Percentiles rank a stretch among this genome's conserved stretches.
Evolutionary conservation across 2,888 invertebrate genomes (phyloP).

Genomic region (Panopea generosa): DNA sequence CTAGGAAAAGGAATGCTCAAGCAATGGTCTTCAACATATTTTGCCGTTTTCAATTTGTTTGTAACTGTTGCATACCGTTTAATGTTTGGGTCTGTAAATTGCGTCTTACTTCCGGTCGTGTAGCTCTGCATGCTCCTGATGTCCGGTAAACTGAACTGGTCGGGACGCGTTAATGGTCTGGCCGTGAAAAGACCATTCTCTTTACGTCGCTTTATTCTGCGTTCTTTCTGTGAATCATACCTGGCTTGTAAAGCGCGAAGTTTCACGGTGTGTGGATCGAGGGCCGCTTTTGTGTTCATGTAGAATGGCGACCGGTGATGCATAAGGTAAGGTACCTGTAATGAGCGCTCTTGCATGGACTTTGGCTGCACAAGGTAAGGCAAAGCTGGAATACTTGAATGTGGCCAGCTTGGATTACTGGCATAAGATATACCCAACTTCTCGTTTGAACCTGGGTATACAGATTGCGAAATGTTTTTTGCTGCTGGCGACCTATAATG

Average conservation of each 20-base stretch:
- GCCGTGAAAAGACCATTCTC: slow-evolving; percentile 22
- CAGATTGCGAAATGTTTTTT: slow-evolving; percentile 17
- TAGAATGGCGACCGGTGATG: slow-evolving; percentile 17
- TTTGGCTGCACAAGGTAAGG: slow-evolving; percentile 49
- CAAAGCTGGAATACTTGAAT: slow-evolving; percentile 42
- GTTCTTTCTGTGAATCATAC: slow-evolving; percentile 13
- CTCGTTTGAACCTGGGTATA: slow-evolving; percentile 49
- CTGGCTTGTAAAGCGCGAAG: slow-evolving; percentile 23
- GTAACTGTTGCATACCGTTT: not conserved
- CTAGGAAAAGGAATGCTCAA: slow-evolving; percentile 43
- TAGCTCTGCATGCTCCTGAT: slow-evolving; percentile 4
- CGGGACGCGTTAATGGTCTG: slow-evolving; percentile 7
- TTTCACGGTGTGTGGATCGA: slow-evolving; percentile 24
- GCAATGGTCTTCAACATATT: slow-evolving; percentile 31
- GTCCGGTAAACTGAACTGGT: slow-evolving; percentile 23
- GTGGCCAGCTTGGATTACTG: slow-evolving; percentile 43
- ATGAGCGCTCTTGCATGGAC: slow-evolving; percentile 27
- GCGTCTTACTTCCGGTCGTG: not conserved
- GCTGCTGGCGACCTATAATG: slow-evolving; percentile 23
- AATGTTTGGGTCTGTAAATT: not conserved
- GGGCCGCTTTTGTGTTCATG: slow-evolving; percentile 15
- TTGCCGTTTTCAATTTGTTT: slow-evolving; percentile 13
- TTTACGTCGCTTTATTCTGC: slow-evolving; percentile 6
- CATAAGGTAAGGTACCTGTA: slow-evolving; percentile 21
- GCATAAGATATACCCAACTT: slow-evolving; percentile 31